phyloP scores from a whole-genome alignment of 2,113 vertebrate species.

The Micronycteris hirsuta region DNA sequence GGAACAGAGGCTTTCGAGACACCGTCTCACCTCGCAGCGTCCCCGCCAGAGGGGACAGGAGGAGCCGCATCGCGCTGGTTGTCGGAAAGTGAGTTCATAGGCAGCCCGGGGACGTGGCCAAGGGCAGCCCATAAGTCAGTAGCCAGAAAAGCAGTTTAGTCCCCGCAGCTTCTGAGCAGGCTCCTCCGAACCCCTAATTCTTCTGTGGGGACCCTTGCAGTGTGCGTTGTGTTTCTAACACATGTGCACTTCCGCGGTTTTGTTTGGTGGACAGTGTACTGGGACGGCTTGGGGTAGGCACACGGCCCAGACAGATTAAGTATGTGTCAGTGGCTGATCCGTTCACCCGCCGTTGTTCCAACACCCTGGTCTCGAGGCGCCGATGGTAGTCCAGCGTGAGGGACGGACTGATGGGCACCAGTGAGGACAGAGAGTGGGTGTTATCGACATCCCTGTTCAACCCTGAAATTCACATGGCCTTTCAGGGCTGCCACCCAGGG shows the following conservation, averaged over 20 bases:
- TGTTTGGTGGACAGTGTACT: not conserved
- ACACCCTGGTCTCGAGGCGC: no score
- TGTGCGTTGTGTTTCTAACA: not conserved
- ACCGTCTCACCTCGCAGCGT: not conserved
- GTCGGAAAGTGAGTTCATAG: not conserved
- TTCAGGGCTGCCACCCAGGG: not conserved
- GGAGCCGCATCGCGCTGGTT: no score
- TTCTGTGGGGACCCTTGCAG: not conserved
- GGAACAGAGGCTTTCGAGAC: conserved; percentile 21
- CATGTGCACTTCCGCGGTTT: not conserved
- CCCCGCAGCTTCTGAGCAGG: not conserved
- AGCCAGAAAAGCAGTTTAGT: not conserved
- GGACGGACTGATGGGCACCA: not conserved
- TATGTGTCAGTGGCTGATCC: no score
- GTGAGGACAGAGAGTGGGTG: not conserved
- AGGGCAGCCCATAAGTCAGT: not conserved
- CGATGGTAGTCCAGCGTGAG: not conserved
- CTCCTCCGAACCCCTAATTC: not conserved
- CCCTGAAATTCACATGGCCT: not conserved
- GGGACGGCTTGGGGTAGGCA: not conserved
- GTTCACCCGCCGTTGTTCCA: no score
- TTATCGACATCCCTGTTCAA: not conserved
- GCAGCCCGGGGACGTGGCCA: not conserved
- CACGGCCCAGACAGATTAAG: no score
- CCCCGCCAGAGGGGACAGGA: not conserved